These are phyloP conservation scores for Julus scandinavius DNA, from an alignment of 2,888 invertebrate species.

Conservation along the genomic window DNA sequence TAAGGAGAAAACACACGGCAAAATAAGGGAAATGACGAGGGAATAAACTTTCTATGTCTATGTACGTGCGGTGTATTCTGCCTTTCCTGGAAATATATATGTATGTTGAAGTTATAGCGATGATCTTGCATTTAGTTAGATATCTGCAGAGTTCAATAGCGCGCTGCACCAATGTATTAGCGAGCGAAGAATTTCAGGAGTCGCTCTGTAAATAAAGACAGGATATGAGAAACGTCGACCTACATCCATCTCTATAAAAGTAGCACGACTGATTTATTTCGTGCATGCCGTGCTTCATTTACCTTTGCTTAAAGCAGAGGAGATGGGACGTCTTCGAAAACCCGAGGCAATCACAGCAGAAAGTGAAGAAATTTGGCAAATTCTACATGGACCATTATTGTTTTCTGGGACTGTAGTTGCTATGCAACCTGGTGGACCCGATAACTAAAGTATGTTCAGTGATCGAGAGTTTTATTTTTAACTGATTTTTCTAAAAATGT, in stretches of 20 bases:
- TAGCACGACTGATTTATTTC: constrained; percentile 3
- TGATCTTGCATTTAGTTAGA: background rate
- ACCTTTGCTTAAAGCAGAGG: constrained; percentile 20
- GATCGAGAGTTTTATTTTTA: too few species aligned
- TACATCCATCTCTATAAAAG: constrained; percentile 43
- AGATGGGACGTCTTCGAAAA: background rate
- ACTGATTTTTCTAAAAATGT: too few species aligned
- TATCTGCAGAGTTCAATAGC: constrained; percentile 3
- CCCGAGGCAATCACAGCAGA: background rate
- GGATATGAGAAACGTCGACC: constrained; percentile 54
- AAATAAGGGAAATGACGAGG: constrained; percentile 35
- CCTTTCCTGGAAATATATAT: background rate
- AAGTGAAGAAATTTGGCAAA: background rate
- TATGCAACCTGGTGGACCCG: too few species aligned
- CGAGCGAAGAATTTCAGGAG: constrained; percentile 3
- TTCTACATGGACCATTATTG: background rate
- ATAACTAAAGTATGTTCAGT: too few species aligned
- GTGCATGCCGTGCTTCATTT: constrained; percentile 39
- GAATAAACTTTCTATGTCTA: background rate
- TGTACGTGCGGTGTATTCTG: background rate
- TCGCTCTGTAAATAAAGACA: constrained; percentile 52
- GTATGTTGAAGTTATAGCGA: background rate
- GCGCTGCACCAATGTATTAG: background rate
- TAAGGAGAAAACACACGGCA: background rate
- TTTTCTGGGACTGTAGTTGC: background rate